These are phyloP conservation scores for Megatriorchis doriae DNA, from an alignment of 2,113 vertebrate species.

Conservation along the genomic window DNA sequence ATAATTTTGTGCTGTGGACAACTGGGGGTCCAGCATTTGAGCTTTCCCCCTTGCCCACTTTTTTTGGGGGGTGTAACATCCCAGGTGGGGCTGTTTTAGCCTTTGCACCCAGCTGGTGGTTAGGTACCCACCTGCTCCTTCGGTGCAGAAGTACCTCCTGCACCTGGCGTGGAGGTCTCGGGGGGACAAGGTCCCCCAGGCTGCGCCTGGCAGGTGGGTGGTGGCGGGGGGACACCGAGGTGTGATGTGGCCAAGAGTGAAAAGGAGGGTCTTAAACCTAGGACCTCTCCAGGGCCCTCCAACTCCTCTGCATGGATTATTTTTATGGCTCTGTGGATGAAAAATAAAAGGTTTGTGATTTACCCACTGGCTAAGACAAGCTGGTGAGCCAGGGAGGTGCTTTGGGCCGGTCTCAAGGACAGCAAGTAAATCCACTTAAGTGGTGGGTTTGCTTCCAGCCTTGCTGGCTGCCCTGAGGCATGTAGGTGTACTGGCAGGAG, in stretches of 20 bases:
- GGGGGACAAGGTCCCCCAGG: not conserved
- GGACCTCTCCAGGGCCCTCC: not conserved
- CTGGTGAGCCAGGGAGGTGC: not conserved
- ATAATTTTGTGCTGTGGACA: not conserved
- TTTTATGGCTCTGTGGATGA: not conserved
- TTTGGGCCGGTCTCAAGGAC: not conserved
- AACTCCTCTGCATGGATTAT: not conserved
- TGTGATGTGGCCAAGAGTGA: not conserved
- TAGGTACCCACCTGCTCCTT: too few species aligned
- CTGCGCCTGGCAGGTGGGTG: accelerated
- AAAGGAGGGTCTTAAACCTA: not conserved
- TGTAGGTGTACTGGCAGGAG: not conserved
- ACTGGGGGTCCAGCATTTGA: not conserved
- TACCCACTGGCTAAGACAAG: not conserved
- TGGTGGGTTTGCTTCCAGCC: not conserved
- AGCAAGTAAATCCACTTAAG: not conserved
- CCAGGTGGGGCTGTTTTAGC: not conserved
- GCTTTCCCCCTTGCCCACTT: accelerated
- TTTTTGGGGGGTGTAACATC: not conserved
- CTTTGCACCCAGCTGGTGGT: not conserved
- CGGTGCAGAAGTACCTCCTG: not conserved
- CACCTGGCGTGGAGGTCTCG: accelerated
- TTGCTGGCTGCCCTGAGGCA: not conserved
- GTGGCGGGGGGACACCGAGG: not conserved
- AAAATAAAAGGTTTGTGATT: not conserved